Evolutionary conservation across 2,113 vertebrate genomes (phyloP), one percentile per base, ranked within the genome.

Genomic region (Stegostoma tigrinum): DNA sequence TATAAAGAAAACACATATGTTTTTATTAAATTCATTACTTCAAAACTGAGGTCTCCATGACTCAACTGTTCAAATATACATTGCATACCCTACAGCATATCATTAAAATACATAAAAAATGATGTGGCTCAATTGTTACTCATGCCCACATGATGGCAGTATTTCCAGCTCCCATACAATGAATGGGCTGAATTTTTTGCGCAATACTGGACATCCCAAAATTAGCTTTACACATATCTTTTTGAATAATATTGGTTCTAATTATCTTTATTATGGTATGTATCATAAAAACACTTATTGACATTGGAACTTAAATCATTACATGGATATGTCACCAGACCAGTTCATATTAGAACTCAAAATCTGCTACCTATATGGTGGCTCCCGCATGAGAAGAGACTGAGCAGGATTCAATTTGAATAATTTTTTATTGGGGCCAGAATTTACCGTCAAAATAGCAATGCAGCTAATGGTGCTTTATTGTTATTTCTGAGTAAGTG

Each of bases 131-230:
- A 52, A 52, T 72, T 72, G 91, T 95, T 19, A 75, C 52, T 95
- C 6, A 21, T 70, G 45, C 27, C 94, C 93, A 95, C 93, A 72
- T 48, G 93, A 68, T 72, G 93, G 93, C 68, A 72, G 66, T 72
- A 72, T 70, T 95, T 72, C 48, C 93, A 94, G n/a, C 19, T 70
- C 66, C 42, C 42, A 17, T 68, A 68, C 19, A 45, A 68, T 94
- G 23, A 94, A 94, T 14, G 1, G 64, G 67, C 64, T 42, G 52
- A 90, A 67, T 38, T 67, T 21, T 67, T 24, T 94, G n/a, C 64
- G 42, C n/a, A 21, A 21, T 67, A 66, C 87, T 3, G 52, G 55
- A 17, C 64, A 67, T 91, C 61, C 61, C n/a, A 70, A 66, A 67
- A 70, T 94, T 45, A 68, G 67, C 93, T 94, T 91, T 66, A 70